Evolutionary conservation across 2,888 invertebrate genomes (phyloP), one percentile per base, ranked within the genome.

Genomic region (Carcina quercana): DNA sequence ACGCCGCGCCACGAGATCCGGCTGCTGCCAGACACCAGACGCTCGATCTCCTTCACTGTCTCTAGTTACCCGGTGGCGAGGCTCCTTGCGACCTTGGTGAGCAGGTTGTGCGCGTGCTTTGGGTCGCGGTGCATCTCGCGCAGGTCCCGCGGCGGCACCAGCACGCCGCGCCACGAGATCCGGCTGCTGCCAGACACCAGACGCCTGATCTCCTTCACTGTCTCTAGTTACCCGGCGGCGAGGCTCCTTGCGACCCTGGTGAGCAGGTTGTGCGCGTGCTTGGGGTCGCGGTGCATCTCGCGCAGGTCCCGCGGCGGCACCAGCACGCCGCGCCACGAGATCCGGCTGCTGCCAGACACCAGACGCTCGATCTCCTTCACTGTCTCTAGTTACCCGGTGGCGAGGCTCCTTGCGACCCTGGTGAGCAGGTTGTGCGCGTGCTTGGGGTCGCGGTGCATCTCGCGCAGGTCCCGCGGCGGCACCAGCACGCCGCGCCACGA

Each of bases 101-200:
- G 40, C 48, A 43, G 29, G 40, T 45, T 15, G 40, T 40, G 19
- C 32, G 41, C 20, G 34, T 24, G 13, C 13, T 28, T 24, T 7
- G 25, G 25, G 19, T 30, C 34, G 3, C 27, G 21, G 24, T 31
- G 34, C 32, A 20, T 32, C 29, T 50, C 56, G 5, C 59, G 55
- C 42, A 80, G 55, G 12, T 54, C 60, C 1, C 59, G 72, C 57
- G 53, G 88, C 65, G 68, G 66, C 64, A 54, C 75, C 47, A 5
- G 71, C 46, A 54, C 85, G 51, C 65, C 86, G 70, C 63, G 84
- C 63, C 52, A 85, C 55, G 47, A 75, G 64, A 78, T 82, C 49
- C 52, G 75, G 64, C 50, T 73, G 72, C 58, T 86, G 49, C 54
- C 88, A 51, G 60, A 78, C 75, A 61, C 86, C 66, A 68, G 78